Conservation (phyloP, 2,797 vertebrate genomes). For the Tokudaia tokunoshimensis region DNA sequence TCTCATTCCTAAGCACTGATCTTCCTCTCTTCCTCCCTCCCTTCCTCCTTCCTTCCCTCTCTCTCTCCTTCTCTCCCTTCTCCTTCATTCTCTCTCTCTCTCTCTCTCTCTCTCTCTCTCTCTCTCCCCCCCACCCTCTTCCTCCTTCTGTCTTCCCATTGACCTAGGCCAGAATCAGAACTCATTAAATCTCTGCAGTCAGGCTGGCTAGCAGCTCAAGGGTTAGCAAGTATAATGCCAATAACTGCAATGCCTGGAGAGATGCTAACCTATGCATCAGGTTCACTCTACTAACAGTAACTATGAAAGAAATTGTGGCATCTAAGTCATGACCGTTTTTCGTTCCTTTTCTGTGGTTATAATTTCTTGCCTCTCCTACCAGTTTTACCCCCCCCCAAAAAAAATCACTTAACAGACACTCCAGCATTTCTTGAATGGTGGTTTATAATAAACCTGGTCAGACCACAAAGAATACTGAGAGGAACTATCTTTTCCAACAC, state of each 20-base stretch:
- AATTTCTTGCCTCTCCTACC: neutral
- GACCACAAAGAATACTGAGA: neutral
- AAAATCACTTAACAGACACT: neutral
- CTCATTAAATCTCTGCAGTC: constrained; percentile 57
- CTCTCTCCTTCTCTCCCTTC: neutral
- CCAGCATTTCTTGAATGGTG: neutral
- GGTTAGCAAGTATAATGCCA: neutral
- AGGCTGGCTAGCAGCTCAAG: constrained; percentile 55
- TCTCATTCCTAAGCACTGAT: neutral
- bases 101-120: neutral
- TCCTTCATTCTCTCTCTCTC: neutral
- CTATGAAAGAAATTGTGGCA: constrained; percentile 35
- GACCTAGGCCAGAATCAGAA: constrained; percentile 54
- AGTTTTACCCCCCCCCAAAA: neutral
- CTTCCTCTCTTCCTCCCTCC: neutral
- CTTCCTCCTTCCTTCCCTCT: neutral
- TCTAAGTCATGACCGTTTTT: neutral
- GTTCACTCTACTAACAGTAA: constrained; percentile 21
- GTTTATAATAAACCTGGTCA: neutral
- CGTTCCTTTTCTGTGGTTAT: neutral
- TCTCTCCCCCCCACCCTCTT: neutral
- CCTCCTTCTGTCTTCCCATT: neutral
- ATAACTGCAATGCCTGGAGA: constrained; percentile 3
- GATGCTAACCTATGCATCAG: constrained; percentile 38
- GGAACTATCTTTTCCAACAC: neutral